Percentiles rank a stretch among this genome's conserved stretches.
Evolutionary conservation across 2,888 invertebrate species (phyloP).

Genomic region (Macrosoma leucophasiata): DNA sequence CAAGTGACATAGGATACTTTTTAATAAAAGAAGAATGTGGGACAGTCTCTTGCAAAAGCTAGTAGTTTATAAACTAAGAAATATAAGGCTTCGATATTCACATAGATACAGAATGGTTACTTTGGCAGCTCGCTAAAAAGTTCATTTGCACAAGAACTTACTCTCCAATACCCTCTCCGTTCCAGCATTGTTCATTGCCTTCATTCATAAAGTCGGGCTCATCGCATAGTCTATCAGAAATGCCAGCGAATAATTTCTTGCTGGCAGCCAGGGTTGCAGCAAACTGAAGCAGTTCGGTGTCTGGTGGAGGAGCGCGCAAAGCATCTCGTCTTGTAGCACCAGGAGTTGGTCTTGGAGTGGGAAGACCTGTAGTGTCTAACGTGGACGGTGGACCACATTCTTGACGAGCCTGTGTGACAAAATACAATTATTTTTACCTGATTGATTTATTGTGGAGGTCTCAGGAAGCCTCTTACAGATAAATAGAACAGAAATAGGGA

Average conservation of each 20-base stretch:
- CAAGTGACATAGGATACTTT: no score
- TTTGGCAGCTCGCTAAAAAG: no score
- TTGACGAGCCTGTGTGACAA: constrained; percentile 47
- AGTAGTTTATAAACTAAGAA: no score
- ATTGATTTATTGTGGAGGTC: no score
- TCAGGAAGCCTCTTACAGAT: no score
- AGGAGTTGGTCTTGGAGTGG: constrained; percentile 38
- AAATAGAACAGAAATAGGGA: no score
- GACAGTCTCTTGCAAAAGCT: no score
- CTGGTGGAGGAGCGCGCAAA: constrained; percentile 77
- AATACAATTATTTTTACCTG: constrained; percentile 11
- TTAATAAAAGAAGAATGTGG: no score
- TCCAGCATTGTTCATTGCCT: constrained; percentile 86
- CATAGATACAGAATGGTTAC: no score
- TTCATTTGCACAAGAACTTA: no score
- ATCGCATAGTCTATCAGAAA: constrained; percentile 87
- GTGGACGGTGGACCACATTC: constrained; percentile 62
- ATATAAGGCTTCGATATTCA: no score
- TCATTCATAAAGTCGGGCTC: constrained; percentile 80
- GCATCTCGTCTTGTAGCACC: constrained; percentile 47
- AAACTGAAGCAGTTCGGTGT: constrained; percentile 78
- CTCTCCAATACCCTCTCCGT: constrained; percentile 85
- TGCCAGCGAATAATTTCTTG: constrained; percentile 87
- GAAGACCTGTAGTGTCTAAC: constrained; percentile 35
- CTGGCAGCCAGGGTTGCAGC: constrained; percentile 80